These are phyloP conservation scores for Ariolimax columbianus DNA, from an alignment of 2,888 invertebrate species.

Conservation along the genomic window DNA sequence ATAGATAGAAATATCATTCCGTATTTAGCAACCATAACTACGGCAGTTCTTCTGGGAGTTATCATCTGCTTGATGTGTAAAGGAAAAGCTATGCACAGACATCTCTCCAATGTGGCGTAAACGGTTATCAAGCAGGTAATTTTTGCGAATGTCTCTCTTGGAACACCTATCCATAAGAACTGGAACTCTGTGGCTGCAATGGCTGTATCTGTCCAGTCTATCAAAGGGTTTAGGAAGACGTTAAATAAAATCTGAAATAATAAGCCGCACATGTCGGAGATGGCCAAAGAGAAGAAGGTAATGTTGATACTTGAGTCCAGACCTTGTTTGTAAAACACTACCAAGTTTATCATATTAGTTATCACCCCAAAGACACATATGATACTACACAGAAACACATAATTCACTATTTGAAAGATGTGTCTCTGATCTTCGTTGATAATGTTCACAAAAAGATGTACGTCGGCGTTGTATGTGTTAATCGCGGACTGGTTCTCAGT, in stretches of 20 bases:
- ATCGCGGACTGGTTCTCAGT: too few species aligned
- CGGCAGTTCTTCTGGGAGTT: background rate
- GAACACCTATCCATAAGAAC: background rate
- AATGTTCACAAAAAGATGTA: background rate
- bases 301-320: conserved; percentile 1
- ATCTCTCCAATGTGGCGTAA: background rate
- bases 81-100: background rate
- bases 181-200: background rate
- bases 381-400: background rate
- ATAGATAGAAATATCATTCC: background rate
- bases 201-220: background rate
- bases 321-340: background rate
- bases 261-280: background rate
- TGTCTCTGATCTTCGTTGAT: background rate
- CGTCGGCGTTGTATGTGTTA: too few species aligned
- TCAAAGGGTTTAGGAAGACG: background rate
- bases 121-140: background rate
- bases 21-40: background rate
- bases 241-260: background rate
- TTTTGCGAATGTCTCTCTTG: background rate
- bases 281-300: background rate
- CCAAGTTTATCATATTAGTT: background rate
- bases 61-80: conserved; percentile 18
- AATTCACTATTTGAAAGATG: background rate
- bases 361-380: background rate